A percentile compares a stretch with the other conserved stretches of the same genome.
Conservation (phyloP, 2,113 vertebrate species). For the Lanius collurio region DNA sequence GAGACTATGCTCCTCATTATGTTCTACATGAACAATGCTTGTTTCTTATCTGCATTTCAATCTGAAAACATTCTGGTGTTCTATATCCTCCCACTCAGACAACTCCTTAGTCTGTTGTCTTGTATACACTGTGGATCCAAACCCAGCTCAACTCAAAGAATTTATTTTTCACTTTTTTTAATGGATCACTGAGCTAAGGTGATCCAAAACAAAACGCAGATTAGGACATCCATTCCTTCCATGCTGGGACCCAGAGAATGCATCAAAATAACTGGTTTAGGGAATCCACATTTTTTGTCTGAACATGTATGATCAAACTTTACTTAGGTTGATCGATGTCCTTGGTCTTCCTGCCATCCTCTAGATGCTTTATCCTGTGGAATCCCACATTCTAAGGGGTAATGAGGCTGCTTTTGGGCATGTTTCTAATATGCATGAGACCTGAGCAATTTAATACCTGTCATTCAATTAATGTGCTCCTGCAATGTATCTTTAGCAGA, state of each 20-base stretch:
- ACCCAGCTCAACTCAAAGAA: not conserved
- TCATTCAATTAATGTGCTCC: not conserved
- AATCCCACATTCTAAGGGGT: not conserved
- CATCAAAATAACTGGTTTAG: not conserved
- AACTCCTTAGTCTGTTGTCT: not conserved
- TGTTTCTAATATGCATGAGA: not conserved
- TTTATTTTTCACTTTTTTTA: not conserved
- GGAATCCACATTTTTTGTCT: not conserved
- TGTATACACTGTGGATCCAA: not conserved
- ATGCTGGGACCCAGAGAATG: not conserved
- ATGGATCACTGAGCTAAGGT: not conserved
- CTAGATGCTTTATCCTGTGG: not conserved
- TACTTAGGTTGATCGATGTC: accelerated
- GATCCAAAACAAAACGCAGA: not conserved
- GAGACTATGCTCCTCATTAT: not conserved
- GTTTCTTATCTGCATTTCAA: not conserved
- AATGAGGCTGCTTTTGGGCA: not conserved
- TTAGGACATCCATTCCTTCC: not conserved
- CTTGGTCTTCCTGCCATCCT: not conserved
- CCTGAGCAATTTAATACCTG: not conserved
- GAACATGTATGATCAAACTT: not conserved
- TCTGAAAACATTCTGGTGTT: not conserved
- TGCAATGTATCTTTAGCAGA: not conserved
- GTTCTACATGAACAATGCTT: not conserved
- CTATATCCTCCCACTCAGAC: not conserved